These are phyloP conservation scores for Dicranocentrus wangi DNA, from an alignment of 2,888 invertebrate species.

Conservation along the genomic window DNA sequence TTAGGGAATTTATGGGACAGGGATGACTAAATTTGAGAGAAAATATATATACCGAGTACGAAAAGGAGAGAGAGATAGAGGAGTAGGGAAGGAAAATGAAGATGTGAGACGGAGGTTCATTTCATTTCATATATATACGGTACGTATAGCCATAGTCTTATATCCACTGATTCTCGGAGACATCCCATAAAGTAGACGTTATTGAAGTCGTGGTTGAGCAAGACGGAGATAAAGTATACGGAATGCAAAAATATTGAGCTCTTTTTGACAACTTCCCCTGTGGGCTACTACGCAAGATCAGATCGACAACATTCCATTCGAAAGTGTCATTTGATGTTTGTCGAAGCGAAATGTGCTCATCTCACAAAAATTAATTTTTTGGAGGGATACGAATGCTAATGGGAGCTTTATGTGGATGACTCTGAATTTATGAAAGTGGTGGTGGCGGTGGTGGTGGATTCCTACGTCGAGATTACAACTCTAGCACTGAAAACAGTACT, in stretches of 20 bases:
- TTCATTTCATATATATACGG: too few relatives aligned
- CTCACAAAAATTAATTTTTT: slow-evolving; percentile 30
- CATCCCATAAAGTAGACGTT: not conserved
- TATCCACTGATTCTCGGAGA: too few relatives aligned
- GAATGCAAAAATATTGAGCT: slow-evolving; percentile 51
- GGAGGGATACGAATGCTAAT: slow-evolving; percentile 20
- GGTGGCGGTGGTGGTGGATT: not conserved
- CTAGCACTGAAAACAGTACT: too few relatives aligned
- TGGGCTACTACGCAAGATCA: slow-evolving; percentile 34
- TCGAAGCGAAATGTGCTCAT: slow-evolving; percentile 1
- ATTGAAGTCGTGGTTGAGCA: slow-evolving; percentile 7
- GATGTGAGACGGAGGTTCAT: not conserved
- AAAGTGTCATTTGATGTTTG: slow-evolving; percentile 45
- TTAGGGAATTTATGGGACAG: slow-evolving; percentile 57
- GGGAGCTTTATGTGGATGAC: not conserved
- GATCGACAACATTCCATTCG: slow-evolving; percentile 43
- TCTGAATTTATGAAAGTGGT: not conserved
- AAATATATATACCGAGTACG: not conserved
- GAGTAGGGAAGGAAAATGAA: not conserved
- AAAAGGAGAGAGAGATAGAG: not conserved
- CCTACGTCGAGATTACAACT: too few relatives aligned
- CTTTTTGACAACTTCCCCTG: slow-evolving; percentile 56
- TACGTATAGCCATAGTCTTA: too few relatives aligned
- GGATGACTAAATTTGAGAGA: slow-evolving; percentile 50
- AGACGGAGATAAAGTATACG: slow-evolving; percentile 37